Evolutionary conservation across 2,888 invertebrate genomes (phyloP), one percentile per base, ranked within the genome.

Genomic region (Metacarcinus magister): DNA sequence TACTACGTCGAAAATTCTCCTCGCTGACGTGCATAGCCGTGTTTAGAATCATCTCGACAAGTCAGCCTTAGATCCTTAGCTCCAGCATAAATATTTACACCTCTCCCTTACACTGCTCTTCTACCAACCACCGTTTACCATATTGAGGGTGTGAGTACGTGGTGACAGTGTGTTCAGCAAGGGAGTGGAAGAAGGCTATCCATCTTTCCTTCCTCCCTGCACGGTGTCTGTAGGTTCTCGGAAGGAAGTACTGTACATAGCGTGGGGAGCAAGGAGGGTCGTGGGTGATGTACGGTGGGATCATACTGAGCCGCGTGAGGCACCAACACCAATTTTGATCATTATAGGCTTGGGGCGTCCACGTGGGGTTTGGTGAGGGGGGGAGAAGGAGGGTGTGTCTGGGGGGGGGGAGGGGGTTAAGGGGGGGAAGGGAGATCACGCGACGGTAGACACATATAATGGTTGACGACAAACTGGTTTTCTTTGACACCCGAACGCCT

Each of bases 261-360:
- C 54, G 44, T 92, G 54, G 92, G 48, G 54, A 39, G 32, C 54
- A 32, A n/a, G 54, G 60, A 16, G 54, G 92, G 54, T 60, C 60
- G 92, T 28, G 92, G 54, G n/a, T 92, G 92, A 60, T 60, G 92
- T 32, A 54, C 60, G 92, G 92, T 54, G 32, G 54, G 54, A 60
- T 60, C 92, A 92, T 28, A 92, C 60, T 32, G 92, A 54, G 32
- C 92, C 60, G 23, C 54, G 92, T 54, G 54, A 54, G 92, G 92
- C 92, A 32, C 92, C 39, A 19, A 60, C 54, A 92, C 92, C 87
- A 87, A 87, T 87, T 87, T 39, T 46, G 44, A 39, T 39, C 92
- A 54, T 60, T 92, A 60, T 60, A 92, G 60, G 54, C 92, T 60
- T 60, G 54, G 92, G 13, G 39, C 28, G 92, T 46, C 46, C 32